phyloP scores from a whole-genome alignment of 2,888 invertebrate species.

The Latrodectus elegans region DNA sequence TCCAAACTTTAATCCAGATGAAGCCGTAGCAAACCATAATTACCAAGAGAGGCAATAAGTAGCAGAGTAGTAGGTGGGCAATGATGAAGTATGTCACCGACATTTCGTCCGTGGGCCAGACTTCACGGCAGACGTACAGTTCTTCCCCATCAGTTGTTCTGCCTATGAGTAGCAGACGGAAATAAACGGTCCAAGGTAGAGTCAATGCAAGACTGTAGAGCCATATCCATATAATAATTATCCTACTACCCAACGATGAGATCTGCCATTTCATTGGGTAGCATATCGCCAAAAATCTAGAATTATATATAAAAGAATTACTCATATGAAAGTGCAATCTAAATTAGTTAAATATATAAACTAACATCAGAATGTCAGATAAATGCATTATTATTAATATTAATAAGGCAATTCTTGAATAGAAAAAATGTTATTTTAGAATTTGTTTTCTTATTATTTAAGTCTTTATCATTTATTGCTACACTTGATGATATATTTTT shows the following conservation, averaged over 20 bases:
- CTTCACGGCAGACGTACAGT: conserved; percentile 70
- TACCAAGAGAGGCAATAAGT: conserved; percentile 71
- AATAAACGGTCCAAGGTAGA: conserved; percentile 77
- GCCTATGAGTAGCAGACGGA: conserved; percentile 76
- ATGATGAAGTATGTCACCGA: conserved; percentile 70
- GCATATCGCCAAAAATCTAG: conserved; percentile 76
- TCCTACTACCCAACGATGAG: conserved; percentile 75
- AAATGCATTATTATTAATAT: background rate
- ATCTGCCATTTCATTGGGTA: conserved; percentile 77
- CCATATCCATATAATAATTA: conserved; percentile 77
- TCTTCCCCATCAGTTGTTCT: conserved; percentile 49
- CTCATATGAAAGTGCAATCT: background rate
- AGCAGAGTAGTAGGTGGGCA: conserved; percentile 71
- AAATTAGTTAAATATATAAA: background rate
- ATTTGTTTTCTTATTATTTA: too few relatives aligned
- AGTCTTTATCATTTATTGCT: too few relatives aligned
- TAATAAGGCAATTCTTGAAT: too few relatives aligned
- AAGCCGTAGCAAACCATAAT: conserved; percentile 71
- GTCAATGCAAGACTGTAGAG: conserved; percentile 76
- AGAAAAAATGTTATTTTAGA: too few relatives aligned
- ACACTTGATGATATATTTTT: too few relatives aligned
- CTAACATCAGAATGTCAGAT: background rate
- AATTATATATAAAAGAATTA: conserved; percentile 7
- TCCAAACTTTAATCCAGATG: conserved; percentile 73
- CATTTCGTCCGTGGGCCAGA: conserved; percentile 70